Conservation (phyloP, 2,113 vertebrate genomes). For the Colistium nudipinnis region DNA sequence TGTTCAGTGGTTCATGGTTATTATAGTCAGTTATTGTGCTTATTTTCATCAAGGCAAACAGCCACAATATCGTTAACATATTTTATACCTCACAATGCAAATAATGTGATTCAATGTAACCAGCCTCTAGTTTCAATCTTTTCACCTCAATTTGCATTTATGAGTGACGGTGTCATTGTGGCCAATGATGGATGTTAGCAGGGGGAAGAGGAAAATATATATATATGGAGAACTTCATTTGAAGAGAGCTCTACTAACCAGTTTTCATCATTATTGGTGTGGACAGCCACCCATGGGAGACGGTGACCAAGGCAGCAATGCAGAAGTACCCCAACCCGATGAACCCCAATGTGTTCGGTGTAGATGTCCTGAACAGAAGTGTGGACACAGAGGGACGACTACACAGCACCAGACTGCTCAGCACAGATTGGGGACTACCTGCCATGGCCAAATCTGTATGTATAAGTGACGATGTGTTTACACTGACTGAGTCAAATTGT, state of each 20-base stretch:
- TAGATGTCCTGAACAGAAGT: constrained; percentile 90
- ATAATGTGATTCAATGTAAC: background rate
- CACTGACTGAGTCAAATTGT: background rate
- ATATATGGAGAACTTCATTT: too few relatives aligned
- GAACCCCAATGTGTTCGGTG: constrained; percentile 95
- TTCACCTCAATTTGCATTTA: background rate
- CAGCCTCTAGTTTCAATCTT: background rate
- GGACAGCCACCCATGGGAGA: constrained; percentile 96
- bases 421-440: constrained; percentile 97
- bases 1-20: too few relatives aligned
- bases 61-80: background rate
- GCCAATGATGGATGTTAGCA: background rate
- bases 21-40: too few relatives aligned
- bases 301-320: constrained; percentile 95
- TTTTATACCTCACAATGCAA: background rate
- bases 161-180: too few relatives aligned
- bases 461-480: too few relatives aligned
- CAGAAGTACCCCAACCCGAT: constrained; percentile 98
- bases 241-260: too few relatives aligned
- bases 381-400: constrained; percentile 88
- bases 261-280: background rate
- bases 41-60: too few relatives aligned
- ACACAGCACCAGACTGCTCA: constrained; percentile 94
- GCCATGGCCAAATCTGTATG: constrained; percentile 92
- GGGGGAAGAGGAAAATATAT: too few relatives aligned